Conservation (phyloP, 2,113 vertebrate genomes). For the Psittacula cyanocephala region DNA sequence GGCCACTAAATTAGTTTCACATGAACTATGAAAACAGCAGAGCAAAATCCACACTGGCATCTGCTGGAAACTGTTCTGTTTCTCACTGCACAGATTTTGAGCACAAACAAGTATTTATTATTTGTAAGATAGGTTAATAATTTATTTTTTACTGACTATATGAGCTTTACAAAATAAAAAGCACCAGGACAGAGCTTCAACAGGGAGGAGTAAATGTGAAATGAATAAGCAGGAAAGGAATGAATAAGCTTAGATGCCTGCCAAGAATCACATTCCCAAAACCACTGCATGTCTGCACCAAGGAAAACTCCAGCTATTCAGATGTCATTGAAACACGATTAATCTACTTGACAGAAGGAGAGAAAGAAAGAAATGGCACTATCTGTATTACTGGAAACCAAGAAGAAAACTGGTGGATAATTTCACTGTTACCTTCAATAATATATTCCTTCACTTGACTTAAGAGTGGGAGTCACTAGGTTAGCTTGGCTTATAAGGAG, state of each 20-base stretch:
- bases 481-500: not conserved
- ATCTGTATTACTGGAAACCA: not conserved
- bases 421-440: not conserved
- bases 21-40: not conserved
- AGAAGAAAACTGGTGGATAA: not conserved
- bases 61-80: not conserved
- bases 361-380: not conserved
- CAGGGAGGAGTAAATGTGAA: not conserved
- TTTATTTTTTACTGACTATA: not conserved
- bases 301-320: not conserved
- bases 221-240: constrained; percentile 11
- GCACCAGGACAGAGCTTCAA: not conserved
- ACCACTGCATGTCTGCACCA: not conserved
- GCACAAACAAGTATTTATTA: not conserved
- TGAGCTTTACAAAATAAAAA: not conserved
- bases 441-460: not conserved
- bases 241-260: not conserved
- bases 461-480: not conserved
- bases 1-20: not conserved
- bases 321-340: not conserved
- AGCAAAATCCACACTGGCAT: not conserved
- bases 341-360: not conserved
- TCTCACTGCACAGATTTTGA: not conserved
- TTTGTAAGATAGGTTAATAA: not conserved
- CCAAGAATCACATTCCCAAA: not conserved